These are phyloP conservation scores for Galerucella calmariensis DNA, from an alignment of 2,888 invertebrate genomes.

Conservation along the genomic window DNA sequence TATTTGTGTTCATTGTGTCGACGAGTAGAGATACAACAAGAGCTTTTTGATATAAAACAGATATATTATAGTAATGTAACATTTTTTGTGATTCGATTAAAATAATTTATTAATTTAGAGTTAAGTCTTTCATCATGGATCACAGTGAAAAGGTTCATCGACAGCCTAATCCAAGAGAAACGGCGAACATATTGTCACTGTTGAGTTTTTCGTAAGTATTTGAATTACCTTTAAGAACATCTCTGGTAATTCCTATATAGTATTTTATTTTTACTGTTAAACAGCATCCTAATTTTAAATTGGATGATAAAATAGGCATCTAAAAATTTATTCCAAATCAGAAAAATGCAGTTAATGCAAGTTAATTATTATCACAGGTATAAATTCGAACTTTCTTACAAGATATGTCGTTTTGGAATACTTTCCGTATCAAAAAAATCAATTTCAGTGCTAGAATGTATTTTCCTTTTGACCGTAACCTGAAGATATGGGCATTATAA, in stretches of 20 bases:
- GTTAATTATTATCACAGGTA: no score
- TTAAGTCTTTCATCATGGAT: constrained; percentile 46
- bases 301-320: no score
- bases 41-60: background rate
- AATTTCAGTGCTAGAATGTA: no score
- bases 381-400: no score
- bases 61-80: background rate
- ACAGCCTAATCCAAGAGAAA: constrained; percentile 49
- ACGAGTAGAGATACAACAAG: background rate
- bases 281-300: background rate
- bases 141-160: constrained; percentile 46
- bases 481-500: no score
- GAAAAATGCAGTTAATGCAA: no score
- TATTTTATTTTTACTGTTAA: background rate
- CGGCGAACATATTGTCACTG: constrained; percentile 50
- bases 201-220: constrained; percentile 53
- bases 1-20: constrained; percentile 3
- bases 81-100: background rate
- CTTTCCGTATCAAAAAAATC: no score
- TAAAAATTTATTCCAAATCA: no score
- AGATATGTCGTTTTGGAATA: no score
- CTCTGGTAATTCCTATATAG: background rate
- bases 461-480: no score
- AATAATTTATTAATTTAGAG: background rate
- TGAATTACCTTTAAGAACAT: background rate